These are phyloP conservation scores for Sibirionetta formosa DNA, from an alignment of 2,797 vertebrate species.

Conservation along the genomic window DNA sequence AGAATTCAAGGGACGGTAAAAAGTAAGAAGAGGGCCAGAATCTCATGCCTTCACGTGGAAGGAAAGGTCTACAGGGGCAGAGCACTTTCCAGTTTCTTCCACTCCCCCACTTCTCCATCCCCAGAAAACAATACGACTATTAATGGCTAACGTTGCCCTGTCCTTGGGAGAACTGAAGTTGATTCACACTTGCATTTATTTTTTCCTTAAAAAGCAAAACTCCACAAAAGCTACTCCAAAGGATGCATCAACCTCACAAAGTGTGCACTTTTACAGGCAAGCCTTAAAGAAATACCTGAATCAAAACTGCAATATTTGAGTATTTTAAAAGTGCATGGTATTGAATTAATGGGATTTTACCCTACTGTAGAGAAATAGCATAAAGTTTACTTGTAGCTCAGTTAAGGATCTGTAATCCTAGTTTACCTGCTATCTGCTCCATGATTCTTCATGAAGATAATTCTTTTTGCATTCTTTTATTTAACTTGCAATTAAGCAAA, in stretches of 20 bases:
- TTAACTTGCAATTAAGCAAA: not conserved
- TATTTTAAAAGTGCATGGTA: not conserved
- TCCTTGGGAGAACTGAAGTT: not conserved
- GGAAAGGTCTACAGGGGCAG: not conserved
- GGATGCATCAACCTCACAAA: not conserved
- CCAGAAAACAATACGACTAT: not conserved
- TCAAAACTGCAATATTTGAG: not conserved
- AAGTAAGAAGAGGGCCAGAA: not conserved
- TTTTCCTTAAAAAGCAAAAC: not conserved
- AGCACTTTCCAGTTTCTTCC: not conserved
- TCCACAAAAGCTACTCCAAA: conserved; percentile 7
- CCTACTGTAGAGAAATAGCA: not conserved
- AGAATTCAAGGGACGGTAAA: not conserved
- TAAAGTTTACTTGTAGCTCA: not conserved
- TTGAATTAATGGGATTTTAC: not conserved
- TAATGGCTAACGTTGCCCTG: not conserved
- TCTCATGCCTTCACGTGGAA: not conserved
- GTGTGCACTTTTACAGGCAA: conserved; percentile 7
- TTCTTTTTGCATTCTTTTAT: too few species aligned
- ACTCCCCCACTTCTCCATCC: not conserved
- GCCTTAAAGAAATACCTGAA: not conserved
- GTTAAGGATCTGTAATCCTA: too few species aligned
- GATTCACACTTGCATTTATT: not conserved
- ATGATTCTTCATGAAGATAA: not conserved
- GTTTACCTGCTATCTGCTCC: not conserved